Evolutionary conservation across 1,140 invertebrate genomes (phyloP).

Genomic region (Plectrocnemia conspersa): DNA sequence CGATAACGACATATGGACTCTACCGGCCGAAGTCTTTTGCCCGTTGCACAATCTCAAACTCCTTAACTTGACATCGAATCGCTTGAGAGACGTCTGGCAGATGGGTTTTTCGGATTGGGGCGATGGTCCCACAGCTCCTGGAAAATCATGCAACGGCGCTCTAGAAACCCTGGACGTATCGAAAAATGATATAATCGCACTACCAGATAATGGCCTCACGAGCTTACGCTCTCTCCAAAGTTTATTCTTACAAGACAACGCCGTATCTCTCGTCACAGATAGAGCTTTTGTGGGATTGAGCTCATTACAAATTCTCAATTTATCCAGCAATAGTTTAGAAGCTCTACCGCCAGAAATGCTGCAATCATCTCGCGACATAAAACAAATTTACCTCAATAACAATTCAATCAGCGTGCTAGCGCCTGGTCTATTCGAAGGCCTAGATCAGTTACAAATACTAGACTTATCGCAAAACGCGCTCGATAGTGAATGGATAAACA

Average conservation of each 20-base stretch:
- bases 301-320: conserved; percentile 65
- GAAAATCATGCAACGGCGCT: conserved; percentile 60
- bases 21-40: conserved; percentile 72
- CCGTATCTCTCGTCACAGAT: conserved; percentile 67
- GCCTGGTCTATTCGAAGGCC: conserved; percentile 68
- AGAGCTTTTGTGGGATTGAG: conserved; percentile 66
- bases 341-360: conserved; percentile 75
- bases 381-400: conserved; percentile 73
- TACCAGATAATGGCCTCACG: conserved; percentile 67
- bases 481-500: conserved; percentile 72
- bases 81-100: conserved; percentile 68
- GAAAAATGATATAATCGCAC: conserved; percentile 63
- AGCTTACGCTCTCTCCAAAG: conserved; percentile 62
- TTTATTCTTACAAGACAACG: conserved; percentile 69
- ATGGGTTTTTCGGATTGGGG: conserved; percentile 69
- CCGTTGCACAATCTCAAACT: conserved; percentile 62
- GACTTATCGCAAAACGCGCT: conserved; percentile 76
- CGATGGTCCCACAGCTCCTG: conserved; percentile 50
- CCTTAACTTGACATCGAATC: conserved; percentile 71
- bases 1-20: conserved; percentile 75
- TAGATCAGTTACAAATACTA: conserved; percentile 71
- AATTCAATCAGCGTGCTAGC: conserved; percentile 75
- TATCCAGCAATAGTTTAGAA: conserved; percentile 71
- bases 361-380: conserved; percentile 63
- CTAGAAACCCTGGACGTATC: conserved; percentile 71